These are phyloP conservation scores for Elysia chlorotica DNA, from an alignment of 1,140 invertebrate species.

Conservation along the genomic window DNA sequence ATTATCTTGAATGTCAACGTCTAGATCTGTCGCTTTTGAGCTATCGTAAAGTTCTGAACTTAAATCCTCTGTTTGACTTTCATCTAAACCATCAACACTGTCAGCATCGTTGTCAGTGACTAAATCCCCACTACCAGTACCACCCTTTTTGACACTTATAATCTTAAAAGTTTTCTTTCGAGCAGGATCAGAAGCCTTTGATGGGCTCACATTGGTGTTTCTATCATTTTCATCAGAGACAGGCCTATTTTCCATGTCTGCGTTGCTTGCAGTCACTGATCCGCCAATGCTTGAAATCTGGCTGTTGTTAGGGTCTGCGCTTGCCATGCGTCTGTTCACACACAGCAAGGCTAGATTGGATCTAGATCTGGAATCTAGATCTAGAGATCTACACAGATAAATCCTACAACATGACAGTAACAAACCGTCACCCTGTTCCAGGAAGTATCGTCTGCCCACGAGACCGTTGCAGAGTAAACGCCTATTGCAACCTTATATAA, in stretches of 20 bases:
- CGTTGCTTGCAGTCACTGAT: no score
- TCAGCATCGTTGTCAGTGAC: constrained; percentile 89
- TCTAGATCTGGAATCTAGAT: no score
- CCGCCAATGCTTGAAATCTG: not conserved
- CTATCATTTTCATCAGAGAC: no score
- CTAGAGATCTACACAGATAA: no score
- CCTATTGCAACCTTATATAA: no score
- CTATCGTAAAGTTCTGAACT: constrained; percentile 66
- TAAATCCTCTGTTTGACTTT: constrained; percentile 84
- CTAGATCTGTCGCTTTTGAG: constrained; percentile 50
- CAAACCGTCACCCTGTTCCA: constrained; percentile 10
- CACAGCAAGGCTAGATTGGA: no score
- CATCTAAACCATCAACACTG: constrained; percentile 90
- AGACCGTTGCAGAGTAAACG: no score
- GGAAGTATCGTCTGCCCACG: no score
- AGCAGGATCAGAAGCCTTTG: constrained; percentile 62
- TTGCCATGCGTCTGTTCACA: constrained; percentile 13
- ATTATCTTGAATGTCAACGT: constrained; percentile 29
- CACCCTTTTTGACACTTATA: constrained; percentile 76
- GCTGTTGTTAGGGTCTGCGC: not conserved
- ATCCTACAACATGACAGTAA: no score
- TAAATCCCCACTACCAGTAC: constrained; percentile 71
- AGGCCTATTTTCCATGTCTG: no score
- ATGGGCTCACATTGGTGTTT: constrained; percentile 13
- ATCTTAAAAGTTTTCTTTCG: constrained; percentile 92